Conservation (phyloP, 2,113 vertebrate species). For the Synchiropus splendidus region DNA sequence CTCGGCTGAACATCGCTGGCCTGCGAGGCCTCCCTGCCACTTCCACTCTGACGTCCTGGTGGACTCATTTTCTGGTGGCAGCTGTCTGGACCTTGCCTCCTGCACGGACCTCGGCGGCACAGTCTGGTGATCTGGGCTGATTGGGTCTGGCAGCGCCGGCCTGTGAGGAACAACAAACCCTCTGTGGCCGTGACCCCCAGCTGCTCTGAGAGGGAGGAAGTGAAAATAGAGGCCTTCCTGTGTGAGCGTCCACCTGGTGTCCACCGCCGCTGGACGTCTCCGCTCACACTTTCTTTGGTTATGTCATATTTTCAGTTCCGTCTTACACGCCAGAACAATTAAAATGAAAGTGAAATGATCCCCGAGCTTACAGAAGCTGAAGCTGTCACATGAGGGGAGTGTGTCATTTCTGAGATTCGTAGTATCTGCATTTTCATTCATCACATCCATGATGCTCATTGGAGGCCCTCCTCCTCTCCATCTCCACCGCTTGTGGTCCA, state of each 20-base stretch:
- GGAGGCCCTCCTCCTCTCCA: too few relatives aligned
- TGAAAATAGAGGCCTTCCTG: background rate
- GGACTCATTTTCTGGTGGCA: conserved; percentile 18
- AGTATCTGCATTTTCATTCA: too few relatives aligned
- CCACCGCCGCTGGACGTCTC: background rate
- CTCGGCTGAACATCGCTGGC: too few relatives aligned
- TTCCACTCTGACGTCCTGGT: background rate
- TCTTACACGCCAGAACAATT: too few relatives aligned
- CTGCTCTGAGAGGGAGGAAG: conserved; percentile 3
- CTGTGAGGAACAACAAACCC: conserved; percentile 14
- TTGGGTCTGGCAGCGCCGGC: conserved; percentile 14
- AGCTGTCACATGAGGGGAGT: too few relatives aligned
- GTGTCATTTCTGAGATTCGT: too few relatives aligned
- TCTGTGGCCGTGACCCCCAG: conserved; percentile 16
- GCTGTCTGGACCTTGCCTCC: conserved; percentile 16
- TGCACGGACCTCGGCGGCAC: conserved; percentile 2
- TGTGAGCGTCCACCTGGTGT: conserved; percentile 7
- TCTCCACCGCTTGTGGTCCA: too few relatives aligned
- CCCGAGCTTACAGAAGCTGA: too few relatives aligned
- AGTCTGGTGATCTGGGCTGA: conserved; percentile 9
- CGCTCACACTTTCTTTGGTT: background rate
- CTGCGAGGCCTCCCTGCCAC: background rate
- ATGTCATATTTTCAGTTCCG: too few relatives aligned
- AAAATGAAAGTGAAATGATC: too few relatives aligned
- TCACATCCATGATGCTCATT: too few relatives aligned